These are phyloP conservation scores for Myiotriccus ornatus DNA, from an alignment of 2,797 vertebrate genomes.

Conservation along the genomic window DNA sequence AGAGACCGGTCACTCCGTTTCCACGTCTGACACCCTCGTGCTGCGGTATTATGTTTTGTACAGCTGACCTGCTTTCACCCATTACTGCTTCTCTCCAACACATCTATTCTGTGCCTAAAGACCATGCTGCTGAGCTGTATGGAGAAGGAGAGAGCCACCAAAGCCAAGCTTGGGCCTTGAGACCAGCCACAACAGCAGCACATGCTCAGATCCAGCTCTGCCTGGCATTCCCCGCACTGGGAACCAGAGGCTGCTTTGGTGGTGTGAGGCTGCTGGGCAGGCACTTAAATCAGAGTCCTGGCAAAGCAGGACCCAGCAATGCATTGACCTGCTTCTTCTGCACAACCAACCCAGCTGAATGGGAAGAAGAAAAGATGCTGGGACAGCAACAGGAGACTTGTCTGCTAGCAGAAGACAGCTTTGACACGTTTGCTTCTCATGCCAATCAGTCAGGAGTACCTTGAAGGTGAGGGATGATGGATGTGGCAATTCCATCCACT, in stretches of 20 bases:
- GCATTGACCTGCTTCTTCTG: neutral
- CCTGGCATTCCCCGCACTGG: accelerated
- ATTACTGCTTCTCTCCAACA: neutral
- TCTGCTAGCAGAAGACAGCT: neutral
- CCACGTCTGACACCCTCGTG: neutral
- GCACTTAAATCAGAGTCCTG: neutral
- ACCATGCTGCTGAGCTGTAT: accelerated
- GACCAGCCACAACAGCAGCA: accelerated
- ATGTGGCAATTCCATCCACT: neutral
- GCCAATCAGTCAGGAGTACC: neutral
- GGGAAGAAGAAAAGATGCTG: neutral
- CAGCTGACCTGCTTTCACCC: neutral
- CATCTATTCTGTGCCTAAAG: neutral
- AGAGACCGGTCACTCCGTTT: neutral
- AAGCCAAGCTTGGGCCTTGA: neutral
- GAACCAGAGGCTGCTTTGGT: neutral
- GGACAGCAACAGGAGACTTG: neutral
- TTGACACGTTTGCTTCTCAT: neutral
- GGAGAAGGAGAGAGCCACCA: neutral
- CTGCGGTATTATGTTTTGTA: neutral
- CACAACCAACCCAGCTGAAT: neutral
- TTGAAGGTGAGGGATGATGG: neutral
- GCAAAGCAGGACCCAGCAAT: neutral
- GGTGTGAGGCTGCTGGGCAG: neutral
- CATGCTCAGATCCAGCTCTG: neutral